A percentile compares a stretch with the other conserved stretches of the same genome.
Evolutionary conservation across 2,113 vertebrate genomes (phyloP).

Genomic region (Mesembrinibis cayennensis): DNA sequence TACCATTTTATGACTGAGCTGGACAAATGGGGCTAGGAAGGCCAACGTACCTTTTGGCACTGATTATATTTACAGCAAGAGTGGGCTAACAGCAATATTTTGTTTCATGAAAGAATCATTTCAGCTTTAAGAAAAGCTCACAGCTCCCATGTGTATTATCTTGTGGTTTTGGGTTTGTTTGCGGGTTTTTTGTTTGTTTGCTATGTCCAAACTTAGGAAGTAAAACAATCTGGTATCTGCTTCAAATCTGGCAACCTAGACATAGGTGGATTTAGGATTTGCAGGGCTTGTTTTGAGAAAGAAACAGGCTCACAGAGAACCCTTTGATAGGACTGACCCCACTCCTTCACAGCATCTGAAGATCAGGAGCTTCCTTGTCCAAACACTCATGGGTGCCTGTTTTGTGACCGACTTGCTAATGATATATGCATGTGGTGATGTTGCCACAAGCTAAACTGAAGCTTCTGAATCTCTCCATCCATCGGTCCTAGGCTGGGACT

Average conservation of each 20-base stretch:
- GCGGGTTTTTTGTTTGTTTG: not conserved
- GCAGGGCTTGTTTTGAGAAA: not conserved
- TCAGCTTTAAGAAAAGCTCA: conserved; percentile 23
- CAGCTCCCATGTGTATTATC: not conserved
- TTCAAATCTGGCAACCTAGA: not conserved
- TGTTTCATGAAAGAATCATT: conserved; percentile 22
- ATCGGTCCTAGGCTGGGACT: not conserved
- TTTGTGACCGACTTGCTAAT: not conserved
- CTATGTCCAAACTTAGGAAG: not conserved
- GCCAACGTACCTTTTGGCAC: conserved; percentile 5
- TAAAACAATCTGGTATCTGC: not conserved
- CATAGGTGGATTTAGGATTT: not conserved
- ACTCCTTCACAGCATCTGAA: not conserved
- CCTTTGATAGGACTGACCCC: not conserved
- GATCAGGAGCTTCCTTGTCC: not conserved
- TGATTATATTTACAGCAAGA: not conserved
- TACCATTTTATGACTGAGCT: not conserved
- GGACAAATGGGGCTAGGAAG: not conserved
- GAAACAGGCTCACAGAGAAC: not conserved
- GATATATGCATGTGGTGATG: too few species aligned
- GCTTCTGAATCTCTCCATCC: not conserved
- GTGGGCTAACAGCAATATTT: not conserved
- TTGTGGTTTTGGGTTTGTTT: not conserved
- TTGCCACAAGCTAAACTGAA: not conserved
- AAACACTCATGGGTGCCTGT: not conserved